These are phyloP conservation scores for Aspidapion aeneum DNA, from an alignment of 2,888 invertebrate species.

Conservation along the genomic window DNA sequence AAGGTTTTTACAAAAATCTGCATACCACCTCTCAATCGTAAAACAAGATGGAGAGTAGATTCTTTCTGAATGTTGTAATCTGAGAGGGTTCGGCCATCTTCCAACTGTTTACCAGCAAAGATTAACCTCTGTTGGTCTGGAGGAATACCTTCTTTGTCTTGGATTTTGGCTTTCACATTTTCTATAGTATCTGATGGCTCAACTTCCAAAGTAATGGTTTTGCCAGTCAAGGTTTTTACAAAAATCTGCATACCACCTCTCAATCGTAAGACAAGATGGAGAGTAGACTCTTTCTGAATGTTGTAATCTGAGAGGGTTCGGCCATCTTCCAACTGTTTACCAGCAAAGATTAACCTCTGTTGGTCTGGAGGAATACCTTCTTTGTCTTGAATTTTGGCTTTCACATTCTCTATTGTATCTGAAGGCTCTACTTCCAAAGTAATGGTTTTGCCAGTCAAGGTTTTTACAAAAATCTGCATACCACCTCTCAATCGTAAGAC, in stretches of 20 bases:
- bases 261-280: not conserved
- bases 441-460: conserved; percentile 56
- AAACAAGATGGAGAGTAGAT: no score
- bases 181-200: no score
- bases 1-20: no score
- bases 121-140: no score
- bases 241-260: not conserved
- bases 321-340: not conserved
- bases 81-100: no score
- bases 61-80: no score
- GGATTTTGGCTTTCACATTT: no score
- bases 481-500: conserved; percentile 91
- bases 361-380: not conserved
- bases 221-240: no score
- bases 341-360: not conserved
- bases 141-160: no score
- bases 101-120: no score
- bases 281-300: not conserved
- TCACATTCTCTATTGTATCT: conserved; percentile 61
- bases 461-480: conserved; percentile 63
- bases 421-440: conserved; percentile 57
- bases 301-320: not conserved
- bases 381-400: conserved; percentile 29
- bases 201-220: no score
- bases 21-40: no score